Evolutionary conservation across 1,140 invertebrate genomes (phyloP), one percentile per base, ranked within the genome.

Genomic region (Macrostomum lignano): DNA sequence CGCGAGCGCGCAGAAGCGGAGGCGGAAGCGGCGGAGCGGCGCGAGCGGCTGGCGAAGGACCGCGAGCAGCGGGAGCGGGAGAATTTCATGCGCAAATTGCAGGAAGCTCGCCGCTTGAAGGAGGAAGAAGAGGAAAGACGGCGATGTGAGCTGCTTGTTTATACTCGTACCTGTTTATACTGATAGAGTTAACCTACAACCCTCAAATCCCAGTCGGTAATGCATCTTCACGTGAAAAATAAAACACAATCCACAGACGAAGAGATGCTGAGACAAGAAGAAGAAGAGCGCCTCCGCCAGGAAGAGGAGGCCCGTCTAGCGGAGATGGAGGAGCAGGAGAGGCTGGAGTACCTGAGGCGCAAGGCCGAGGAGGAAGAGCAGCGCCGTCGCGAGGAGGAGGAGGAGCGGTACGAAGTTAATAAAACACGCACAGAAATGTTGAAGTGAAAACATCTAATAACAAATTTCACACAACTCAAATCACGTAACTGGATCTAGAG

Each of bases 241-340:
- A n/a, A 1, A 3, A n/a, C 25, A 24, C 25, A 24, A 17, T 10
- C 25, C 25, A 2, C n/a, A 34, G 33, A 15, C 7, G 7, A 29
- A 7, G 33, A 35, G 23, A 28, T 29, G 15, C 25, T 29, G 21
- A 15, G 17, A n/a, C 23, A 28, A 3, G 19, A 14, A 3, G 35
- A 36, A 36, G 11, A 24, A 17, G 29, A 33, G 17, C 11, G 21
- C 17, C 14, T n/a, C 24, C 13, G 33, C 14, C 24, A 31, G 33
- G 35, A 33, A 31, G 30, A 36, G 30, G n/a, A n/a, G n/a, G n/a
- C n/a, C n/a, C n/a, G n/a, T n/a, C n/a, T 40, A 21, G 21, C 14
- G 14, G 21, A 35, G 30, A 38, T 40, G 37, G 30, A 20, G 10
- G 40, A 41, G 15, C 32, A 39, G 15, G 40, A 41, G 33, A 37